Base-by-base conservation (phyloP, 2,797 vertebrate genomes). In the Sphaeramia orbicularis region DNA sequence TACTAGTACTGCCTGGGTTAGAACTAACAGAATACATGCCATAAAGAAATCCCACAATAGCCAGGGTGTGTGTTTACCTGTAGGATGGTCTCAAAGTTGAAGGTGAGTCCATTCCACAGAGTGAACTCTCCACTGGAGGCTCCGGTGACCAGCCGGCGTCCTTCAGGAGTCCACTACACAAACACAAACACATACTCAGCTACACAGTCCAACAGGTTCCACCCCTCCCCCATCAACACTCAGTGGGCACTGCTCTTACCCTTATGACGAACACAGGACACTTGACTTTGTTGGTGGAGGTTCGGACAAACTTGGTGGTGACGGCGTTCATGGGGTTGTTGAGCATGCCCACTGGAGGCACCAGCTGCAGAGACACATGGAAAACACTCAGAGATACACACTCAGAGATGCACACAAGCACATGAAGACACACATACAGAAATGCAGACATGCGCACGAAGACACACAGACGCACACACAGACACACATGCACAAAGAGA, bases 1-100 rank as follows among this genome's bases (percentile, higher is more conserved):
- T 24, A 5, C 21, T 5, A 2, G 5, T 24, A 24, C 21, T 24
- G 21, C 5, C 1, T 11, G 37, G 1, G 4, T 9, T 11, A 10
- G 14, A 11, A 10, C 10, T 4, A 40, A 40, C 38, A 40, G 11
- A 11, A 14, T 40, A 40, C 5, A 14, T 40, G 10, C 14, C 13
- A 41, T 14, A 14, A 41, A 7, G 32, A 32, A 32, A 32, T 41
- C 4, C 6, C 38, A 41, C 2, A 6, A 11, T 41, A 7, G 10
- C 1, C 1, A 14, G 10, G 27, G 24, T 7, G 19, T 1, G 3
- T 18, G 21, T 44, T 94, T 94, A 99, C 97, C 96, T 99, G 98
- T 76, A 99, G 91, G 89, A 99, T 99, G 10, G 98, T 99, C 95
- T 99, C 97, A 84, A 99, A 99, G 94, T 99, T 99, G 92, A 99